Conservation (phyloP, 2,888 invertebrate species). For the Agrochola lychnidis region DNA sequence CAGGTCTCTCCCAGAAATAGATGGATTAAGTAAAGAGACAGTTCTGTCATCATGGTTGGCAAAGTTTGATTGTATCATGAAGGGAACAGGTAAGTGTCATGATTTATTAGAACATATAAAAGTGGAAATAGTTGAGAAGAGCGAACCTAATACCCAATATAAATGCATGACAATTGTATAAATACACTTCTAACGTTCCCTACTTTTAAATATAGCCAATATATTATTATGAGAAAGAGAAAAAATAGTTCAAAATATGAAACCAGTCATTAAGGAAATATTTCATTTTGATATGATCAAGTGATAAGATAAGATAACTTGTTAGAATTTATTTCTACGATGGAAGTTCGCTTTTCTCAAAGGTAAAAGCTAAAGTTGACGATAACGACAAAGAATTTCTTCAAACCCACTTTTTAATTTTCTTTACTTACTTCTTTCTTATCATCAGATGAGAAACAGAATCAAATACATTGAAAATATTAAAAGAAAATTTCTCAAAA, state of each 20-base stretch:
- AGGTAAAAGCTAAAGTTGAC: constrained; percentile 63
- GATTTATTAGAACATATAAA: constrained; percentile 25
- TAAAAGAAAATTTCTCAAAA: neutral
- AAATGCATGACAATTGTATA: constrained; percentile 15
- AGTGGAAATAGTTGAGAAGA: constrained; percentile 55
- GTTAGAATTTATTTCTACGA: neutral
- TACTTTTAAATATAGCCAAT: neutral
- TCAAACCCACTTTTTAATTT: constrained; percentile 30
- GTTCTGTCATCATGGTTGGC: constrained; percentile 99
- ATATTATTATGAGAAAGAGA: neutral
- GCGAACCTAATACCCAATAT: constrained; percentile 43
- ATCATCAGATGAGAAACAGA: neutral
- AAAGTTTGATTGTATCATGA: constrained; percentile 99
- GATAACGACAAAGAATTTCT: constrained; percentile 66
- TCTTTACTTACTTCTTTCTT: neutral
- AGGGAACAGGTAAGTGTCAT: constrained; percentile 92
- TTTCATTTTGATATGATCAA: neutral
- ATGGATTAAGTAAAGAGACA: constrained; percentile 99
- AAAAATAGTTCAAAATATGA: neutral
- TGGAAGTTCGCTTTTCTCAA: constrained; percentile 56
- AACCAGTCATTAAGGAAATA: neutral
- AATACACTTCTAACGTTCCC: neutral
- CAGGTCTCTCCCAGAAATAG: constrained; percentile 99
- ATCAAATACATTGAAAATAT: constrained; percentile 15
- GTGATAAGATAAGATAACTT: constrained; percentile 25